phyloP scores from a whole-genome alignment of 2,797 vertebrate species.

The Ibycter americanus region DNA sequence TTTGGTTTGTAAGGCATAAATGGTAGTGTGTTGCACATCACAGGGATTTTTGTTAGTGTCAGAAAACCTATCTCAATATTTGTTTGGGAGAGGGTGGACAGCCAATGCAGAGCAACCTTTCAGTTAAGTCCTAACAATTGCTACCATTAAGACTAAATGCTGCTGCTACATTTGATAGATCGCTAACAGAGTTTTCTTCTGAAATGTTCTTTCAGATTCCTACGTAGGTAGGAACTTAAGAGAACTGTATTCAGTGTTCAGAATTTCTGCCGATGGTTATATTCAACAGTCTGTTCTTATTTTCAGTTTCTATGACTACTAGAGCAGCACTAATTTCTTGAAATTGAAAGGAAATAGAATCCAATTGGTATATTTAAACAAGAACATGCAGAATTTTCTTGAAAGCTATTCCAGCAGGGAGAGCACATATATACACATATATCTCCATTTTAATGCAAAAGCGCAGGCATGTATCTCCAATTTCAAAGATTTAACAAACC shows the following conservation, averaged over 20 bases:
- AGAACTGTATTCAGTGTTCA: not conserved
- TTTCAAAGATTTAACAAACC: not conserved
- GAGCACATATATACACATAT: not conserved
- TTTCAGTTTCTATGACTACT: conserved; percentile 38
- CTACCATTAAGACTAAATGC: not conserved
- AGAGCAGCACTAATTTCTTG: not conserved
- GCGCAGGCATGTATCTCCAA: not conserved
- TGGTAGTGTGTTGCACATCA: not conserved
- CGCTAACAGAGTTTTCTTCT: not conserved
- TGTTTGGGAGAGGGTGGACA: not conserved
- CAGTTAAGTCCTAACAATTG: not conserved
- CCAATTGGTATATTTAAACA: conserved; percentile 1
- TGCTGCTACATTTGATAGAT: not conserved
- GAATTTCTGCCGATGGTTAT: not conserved
- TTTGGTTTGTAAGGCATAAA: not conserved
- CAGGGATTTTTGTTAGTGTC: not conserved
- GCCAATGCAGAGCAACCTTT: not conserved
- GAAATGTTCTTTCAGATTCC: not conserved
- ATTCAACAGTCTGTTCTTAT: not conserved
- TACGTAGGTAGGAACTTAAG: not conserved
- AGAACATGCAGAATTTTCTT: not conserved
- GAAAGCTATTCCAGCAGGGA: not conserved
- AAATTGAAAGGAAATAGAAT: not conserved
- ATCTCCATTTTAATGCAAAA: not conserved
- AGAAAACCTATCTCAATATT: not conserved